These are phyloP conservation scores for Phataginus tetradactyla DNA, from an alignment of 2,797 vertebrate genomes.

Conservation along the genomic window DNA sequence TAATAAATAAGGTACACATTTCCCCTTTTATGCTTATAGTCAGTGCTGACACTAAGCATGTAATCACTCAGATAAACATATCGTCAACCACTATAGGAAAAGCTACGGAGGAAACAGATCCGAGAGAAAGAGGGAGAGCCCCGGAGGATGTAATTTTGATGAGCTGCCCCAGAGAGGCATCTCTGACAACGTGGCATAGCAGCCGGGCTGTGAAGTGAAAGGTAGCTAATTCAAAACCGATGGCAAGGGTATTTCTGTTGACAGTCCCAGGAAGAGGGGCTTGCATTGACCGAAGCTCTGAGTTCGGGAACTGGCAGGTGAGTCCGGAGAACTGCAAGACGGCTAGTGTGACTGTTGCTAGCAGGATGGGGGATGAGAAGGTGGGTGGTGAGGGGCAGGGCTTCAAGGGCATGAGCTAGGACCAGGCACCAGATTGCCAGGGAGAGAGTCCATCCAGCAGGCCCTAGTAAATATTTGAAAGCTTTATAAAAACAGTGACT, in stretches of 20 bases:
- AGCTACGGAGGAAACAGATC: background rate
- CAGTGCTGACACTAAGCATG: background rate
- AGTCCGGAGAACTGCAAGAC: background rate
- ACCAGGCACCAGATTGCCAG: background rate
- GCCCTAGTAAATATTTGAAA: background rate
- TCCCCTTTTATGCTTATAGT: background rate
- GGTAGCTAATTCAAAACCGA: background rate
- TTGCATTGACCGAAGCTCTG: background rate
- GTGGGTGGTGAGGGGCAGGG: background rate
- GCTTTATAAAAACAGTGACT: background rate
- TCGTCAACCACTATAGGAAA: background rate
- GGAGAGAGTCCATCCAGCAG: background rate
- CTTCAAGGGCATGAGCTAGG: background rate
- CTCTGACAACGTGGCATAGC: background rate
- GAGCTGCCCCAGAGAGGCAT: background rate
- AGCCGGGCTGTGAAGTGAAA: background rate
- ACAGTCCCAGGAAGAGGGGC: background rate
- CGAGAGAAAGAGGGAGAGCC: background rate
- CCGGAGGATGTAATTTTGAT: background rate
- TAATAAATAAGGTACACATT: background rate
- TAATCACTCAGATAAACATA: slow-evolving; percentile 1
- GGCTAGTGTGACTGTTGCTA: background rate
- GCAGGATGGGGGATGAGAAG: background rate
- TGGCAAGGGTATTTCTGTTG: background rate
- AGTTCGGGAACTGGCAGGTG: background rate